Base-by-base conservation (phyloP, 2,888 invertebrate species). In the Lasioglossum pauxillum region DNA sequence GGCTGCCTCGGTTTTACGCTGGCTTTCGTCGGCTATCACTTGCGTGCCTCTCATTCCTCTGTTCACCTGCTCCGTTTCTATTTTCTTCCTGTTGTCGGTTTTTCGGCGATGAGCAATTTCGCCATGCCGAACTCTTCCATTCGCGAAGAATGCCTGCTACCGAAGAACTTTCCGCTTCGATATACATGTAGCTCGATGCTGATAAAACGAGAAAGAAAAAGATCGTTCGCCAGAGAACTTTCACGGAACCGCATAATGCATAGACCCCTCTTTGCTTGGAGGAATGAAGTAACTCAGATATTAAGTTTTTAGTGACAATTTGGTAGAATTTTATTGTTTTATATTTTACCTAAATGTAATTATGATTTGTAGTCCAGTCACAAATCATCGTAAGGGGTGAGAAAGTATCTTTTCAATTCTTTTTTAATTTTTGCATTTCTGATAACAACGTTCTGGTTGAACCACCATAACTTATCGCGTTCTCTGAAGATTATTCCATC, bases 141-240 rank as follows among this genome's bases (percentile, higher is more conserved):
- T 10, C 27, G 35, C 5, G 41, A 72, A 75, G 80, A 75, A 78
- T 78, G 41, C 53, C 35, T 44, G 35, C 72, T 5, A 4, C 12
- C n/a, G 57, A 57, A 84, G 72, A 84, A 84, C 64, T 75, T 84
- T 72, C 53, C 60, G 16, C 53, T 75, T 60, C 60, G 84, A 78
- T 72, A 35, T 35, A 31, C 31, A 31, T 31, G 5, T 14, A 14
- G 10, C 1, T 44, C 44, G 44, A 2, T 7, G 67, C 67, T 35
- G 31, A 31, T 67, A 8, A 67, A 67, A 67, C 4, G 35, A 8
- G 19, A 35, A 19, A 19, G 35, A 67, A 23, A 10, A 67, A 4
- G 35, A 67, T 19, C 19, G 19, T 31, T 1, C 64, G 64, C 5
- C 31, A 16, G 27, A 64, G 19, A 35, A 67, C 8, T 35, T 67